Evolutionary conservation across 1,140 invertebrate species (phyloP), one percentile per base, ranked within the genome.

Genomic region (Euura saliciscinereae): DNA sequence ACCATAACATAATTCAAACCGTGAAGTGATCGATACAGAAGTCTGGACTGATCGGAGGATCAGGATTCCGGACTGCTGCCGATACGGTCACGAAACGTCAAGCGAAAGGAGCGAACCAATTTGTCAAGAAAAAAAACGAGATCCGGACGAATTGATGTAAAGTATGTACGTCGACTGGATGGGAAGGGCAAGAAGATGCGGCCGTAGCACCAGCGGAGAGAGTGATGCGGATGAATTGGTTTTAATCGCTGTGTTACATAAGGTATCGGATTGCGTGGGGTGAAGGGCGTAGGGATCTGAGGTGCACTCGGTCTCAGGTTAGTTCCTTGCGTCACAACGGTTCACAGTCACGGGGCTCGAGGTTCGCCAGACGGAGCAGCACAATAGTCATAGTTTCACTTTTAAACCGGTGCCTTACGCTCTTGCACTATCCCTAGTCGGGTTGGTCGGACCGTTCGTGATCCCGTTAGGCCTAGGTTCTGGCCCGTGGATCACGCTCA

Each of bases 371-470:
- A 71, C 65, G 75, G 73, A 74, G 74, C 76, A 83, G 3, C 8
- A 59, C 51, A 59, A 59, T 82, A 79, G 82, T 80, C 80, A 79
- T 78, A 82, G 84, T 86, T 86, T 86, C 84, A 86, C 84, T 86
- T 85, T 85, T 85, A 85, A 85, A 86, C 51, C 51, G 51, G 51
- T 86, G 84, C 82, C 80, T 42, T 10, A 79, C 75, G 76, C 78
- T 79, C 79, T 77, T 81, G 8, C 79, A 78, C 82, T 82, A 79
- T 80, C 66, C 66, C 51, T 8, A 59, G 51, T n/a, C 51, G 51
- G 51, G 8, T 59, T 59, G 51, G 51, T 5, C 28, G 51, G 51
- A 78, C 74, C 79, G 79, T 83, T 78, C 78, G 82, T 80, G 78
- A 84, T 86, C 80, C 78, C 78, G 78, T 84, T 84, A 82, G 28